Base-by-base conservation (phyloP, 1,140 invertebrate species). In the Heliconius melpomene region DNA sequence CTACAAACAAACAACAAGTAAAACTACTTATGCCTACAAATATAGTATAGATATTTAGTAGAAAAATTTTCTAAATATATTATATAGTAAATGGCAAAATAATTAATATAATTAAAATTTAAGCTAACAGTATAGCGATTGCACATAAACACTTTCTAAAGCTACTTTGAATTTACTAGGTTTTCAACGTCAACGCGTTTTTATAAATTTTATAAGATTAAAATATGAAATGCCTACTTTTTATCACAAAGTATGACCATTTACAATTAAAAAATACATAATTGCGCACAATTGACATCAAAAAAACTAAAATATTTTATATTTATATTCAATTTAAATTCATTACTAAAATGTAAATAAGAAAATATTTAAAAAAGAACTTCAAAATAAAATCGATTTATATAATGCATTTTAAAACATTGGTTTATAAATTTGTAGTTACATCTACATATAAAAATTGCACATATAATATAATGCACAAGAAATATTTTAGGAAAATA, bases 381-480 rank as follows among this genome's bases (percentile, higher is more conserved):
- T 26, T 26, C 2, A 66, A 26, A 29, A 66, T 13, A 66, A 66
- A 66, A 29, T 66, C 60, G 23, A 66, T 66, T 66, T 16, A 66
- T 66, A 66, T 66, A 11, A 66, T 29, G 54, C 16, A 66, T 70
- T 60, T 40, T 71, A 50, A 70, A 77, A 66, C 26, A 40, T 26
- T n/a, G 20, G 13, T 75, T 70, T 76, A 46, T 70, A 70, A 50
- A 50, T 70, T 70, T 77, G 20, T 77, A 77, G 23, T 70, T 77
- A 50, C 11, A 77, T 77, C 36, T 77, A 60, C 5, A 70, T 78
- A 66, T 82, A 86, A 82, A 87, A 81, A 90, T 88, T 90, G 89
- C 87, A 90, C 89, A 20, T 18, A 16, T 81, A 74, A 74, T 79
- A 82, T 89, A 89, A 90, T 90, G 89, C 87, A 89, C 88, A 84